These are phyloP conservation scores for Notolabrus celidotus DNA, from an alignment of 2,797 vertebrate genomes.

Conservation along the genomic window DNA sequence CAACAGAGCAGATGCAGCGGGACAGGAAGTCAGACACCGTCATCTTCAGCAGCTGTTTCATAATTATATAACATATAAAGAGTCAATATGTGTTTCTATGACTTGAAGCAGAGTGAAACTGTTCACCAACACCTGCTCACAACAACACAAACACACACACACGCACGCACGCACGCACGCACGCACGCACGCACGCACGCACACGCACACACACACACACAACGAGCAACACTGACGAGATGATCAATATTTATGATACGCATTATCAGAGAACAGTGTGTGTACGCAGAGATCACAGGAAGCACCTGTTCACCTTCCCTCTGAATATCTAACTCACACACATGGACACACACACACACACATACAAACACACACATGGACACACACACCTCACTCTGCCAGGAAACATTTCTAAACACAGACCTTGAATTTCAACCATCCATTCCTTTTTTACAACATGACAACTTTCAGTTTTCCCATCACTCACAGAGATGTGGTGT, in stretches of 20 bases:
- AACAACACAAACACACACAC: background rate
- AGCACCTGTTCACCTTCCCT: slow-evolving; percentile 31
- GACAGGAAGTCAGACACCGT: too few relatives aligned
- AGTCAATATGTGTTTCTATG: background rate
- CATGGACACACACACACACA: background rate
- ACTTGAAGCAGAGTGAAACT: background rate
- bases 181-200: too few relatives aligned
- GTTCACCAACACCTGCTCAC: background rate
- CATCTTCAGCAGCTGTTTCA: background rate
- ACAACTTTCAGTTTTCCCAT: too few relatives aligned
- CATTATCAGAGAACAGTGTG: background rate
- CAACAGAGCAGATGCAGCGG: too few relatives aligned
- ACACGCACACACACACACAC: background rate
- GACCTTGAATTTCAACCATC: background rate
- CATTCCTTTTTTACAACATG: too few relatives aligned
- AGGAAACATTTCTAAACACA: slow-evolving; percentile 16
- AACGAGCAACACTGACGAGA: background rate
- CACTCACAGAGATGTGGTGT: too few relatives aligned
- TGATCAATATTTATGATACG: too few relatives aligned
- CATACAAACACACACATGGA: too few relatives aligned
- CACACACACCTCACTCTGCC: background rate
- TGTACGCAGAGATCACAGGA: slow-evolving; percentile 8
- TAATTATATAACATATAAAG: background rate
- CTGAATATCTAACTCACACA: slow-evolving; percentile 10
- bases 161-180: background rate